Percentiles rank a stretch among this genome's conserved stretches.
Evolutionary conservation across 1,140 invertebrate species (phyloP).

Genomic region (Reticulitermes speratus): DNA sequence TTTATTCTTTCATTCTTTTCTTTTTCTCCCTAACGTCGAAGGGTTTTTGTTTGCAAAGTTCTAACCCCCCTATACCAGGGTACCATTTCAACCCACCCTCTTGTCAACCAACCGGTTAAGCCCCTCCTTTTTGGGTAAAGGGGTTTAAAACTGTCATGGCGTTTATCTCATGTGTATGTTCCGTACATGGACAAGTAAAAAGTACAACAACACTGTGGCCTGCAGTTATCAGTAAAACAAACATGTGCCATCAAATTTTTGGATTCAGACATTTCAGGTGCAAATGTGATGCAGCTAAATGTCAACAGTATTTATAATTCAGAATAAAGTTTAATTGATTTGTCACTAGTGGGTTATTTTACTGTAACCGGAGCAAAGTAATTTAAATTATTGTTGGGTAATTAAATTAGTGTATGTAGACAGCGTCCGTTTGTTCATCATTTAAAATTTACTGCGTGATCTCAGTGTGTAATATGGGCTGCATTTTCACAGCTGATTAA

Average conservation of each 20-base stretch:
- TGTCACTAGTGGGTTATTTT: too few relatives aligned
- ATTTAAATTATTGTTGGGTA: too few relatives aligned
- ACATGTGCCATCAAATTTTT: neutral
- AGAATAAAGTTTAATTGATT: too few relatives aligned
- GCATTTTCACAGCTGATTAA: too few relatives aligned
- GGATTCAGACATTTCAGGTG: neutral
- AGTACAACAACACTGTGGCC: neutral
- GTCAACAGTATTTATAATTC: too few relatives aligned
- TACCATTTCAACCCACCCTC: constrained; percentile 13
- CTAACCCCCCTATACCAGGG: neutral
- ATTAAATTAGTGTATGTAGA: too few relatives aligned
- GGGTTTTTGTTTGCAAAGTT: neutral
- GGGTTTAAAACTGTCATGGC: constrained; percentile 17
- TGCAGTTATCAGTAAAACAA: neutral
- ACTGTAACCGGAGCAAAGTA: too few relatives aligned
- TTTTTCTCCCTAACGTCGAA: neutral
- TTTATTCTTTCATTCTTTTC: neutral
- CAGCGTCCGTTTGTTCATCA: too few relatives aligned
- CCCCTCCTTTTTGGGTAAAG: neutral
- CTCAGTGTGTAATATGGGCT: too few relatives aligned
- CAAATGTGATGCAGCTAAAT: too few relatives aligned
- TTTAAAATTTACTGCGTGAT: too few relatives aligned
- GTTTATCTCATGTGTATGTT: constrained; percentile 4
- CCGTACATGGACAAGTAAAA: neutral
- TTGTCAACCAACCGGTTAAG: constrained; percentile 15